These are phyloP conservation scores for Monodelphis domestica DNA, from an alignment of 2,797 vertebrate species.

Conservation along the genomic window DNA sequence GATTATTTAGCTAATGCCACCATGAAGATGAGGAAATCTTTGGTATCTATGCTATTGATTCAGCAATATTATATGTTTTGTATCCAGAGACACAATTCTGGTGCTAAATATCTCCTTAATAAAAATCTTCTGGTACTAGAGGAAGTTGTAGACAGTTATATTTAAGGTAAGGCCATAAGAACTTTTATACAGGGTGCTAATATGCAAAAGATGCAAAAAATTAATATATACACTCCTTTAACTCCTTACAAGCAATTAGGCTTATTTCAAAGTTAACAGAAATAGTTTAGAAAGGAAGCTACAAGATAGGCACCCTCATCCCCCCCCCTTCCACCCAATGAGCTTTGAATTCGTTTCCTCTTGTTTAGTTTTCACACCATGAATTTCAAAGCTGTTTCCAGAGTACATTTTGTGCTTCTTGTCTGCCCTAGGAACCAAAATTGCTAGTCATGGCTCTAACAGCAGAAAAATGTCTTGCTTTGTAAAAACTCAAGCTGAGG, in stretches of 20 bases:
- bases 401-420: neutral
- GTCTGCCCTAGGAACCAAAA: neutral
- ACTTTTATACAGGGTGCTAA: neutral
- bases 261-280: neutral
- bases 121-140: conserved; percentile 41
- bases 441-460: neutral
- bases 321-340: neutral
- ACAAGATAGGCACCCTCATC: neutral
- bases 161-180: neutral
- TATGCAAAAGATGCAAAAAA: neutral
- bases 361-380: neutral
- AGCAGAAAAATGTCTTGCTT: neutral
- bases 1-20: neutral
- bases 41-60: conserved; percentile 47
- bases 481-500: neutral
- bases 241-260: neutral
- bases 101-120: conserved; percentile 50
- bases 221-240: neutral
- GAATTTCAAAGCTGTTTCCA: neutral
- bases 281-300: neutral
- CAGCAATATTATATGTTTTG: conserved; percentile 44
- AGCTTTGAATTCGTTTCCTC: neutral
- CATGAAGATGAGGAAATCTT: conserved; percentile 15
- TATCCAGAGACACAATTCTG: neutral
- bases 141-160: neutral